These are phyloP conservation scores for Caenorhabditis afra DNA, from an alignment of 2,888 invertebrate genomes.

Conservation along the genomic window DNA sequence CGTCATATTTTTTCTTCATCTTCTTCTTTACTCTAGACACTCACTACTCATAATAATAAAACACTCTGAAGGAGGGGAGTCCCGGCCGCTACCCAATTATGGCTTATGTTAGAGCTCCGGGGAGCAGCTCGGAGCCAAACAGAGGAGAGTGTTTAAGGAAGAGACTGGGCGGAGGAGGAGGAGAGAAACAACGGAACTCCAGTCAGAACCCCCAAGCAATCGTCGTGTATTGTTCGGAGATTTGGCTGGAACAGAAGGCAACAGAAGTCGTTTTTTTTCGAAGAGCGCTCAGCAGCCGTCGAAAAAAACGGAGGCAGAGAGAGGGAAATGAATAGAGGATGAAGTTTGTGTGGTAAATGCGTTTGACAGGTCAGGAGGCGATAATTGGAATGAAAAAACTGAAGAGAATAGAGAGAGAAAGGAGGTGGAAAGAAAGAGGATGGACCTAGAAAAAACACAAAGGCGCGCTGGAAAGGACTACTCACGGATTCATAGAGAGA, in stretches of 20 bases:
- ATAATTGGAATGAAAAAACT: slow-evolving; percentile 34
- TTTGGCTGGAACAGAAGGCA: slow-evolving; percentile 2
- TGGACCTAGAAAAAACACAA: slow-evolving; percentile 17
- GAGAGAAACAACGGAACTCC: background rate
- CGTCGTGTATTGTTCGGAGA: slow-evolving; percentile 20
- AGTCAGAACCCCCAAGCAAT: background rate
- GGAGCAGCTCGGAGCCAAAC: background rate
- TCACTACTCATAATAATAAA: slow-evolving; percentile 44
- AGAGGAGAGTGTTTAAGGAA: background rate
- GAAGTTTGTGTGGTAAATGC: slow-evolving; percentile 36
- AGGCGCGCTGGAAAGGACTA: slow-evolving; percentile 12
- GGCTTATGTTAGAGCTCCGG: slow-evolving; percentile 25
- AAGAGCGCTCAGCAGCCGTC: too few relatives aligned
- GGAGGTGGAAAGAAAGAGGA: slow-evolving; percentile 4
- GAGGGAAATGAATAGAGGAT: slow-evolving; percentile 23
- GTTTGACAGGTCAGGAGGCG: slow-evolving; percentile 35
- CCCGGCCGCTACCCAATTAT: slow-evolving; percentile 40
- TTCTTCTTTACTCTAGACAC: slow-evolving; percentile 20
- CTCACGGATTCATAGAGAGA: slow-evolving; percentile 27
- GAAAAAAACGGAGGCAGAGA: background rate
- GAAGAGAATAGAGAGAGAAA: slow-evolving; percentile 11
- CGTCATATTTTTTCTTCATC: slow-evolving; percentile 23
- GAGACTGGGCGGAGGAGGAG: background rate
- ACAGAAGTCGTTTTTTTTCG: too few relatives aligned
- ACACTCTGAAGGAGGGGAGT: slow-evolving; percentile 21